Evolutionary conservation across 2,888 invertebrate genomes (phyloP), one percentile per base, ranked within the genome.

Genomic region (Eilema caniola): DNA sequence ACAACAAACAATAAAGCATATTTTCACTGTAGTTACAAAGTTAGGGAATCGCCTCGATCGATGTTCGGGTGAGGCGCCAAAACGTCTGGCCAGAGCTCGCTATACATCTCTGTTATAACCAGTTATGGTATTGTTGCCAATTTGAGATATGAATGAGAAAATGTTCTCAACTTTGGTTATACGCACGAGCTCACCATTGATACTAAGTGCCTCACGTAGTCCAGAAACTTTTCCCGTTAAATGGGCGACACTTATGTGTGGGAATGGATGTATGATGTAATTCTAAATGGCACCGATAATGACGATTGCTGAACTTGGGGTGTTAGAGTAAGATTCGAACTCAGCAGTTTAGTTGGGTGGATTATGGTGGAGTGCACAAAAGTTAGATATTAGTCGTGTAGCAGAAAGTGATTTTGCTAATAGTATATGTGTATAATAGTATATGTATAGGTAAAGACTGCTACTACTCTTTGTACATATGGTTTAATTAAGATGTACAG

Each of bases 21-120:
- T 41, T 62, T 24, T 62, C 4, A 14, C 28, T 14, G 7, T 53
- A 7, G 0, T 28, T 25, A 62, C 41, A 20, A 53, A 41, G 63
- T 63, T 23, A 28, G 37, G 11, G 20, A 57, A 16, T n/a, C 0
- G 75, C 79, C 80, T 83, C 76, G 69, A 79, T 82, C 78, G 81
- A 83, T 85, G 79, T 67, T 69, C 76, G 80, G 74, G 80, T 67
- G 60, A 61, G 88, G 85, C 88, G 88, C 86, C 88, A 70, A 72
- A 74, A 73, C 62, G 87, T 88, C 87, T 86, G 79, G 70, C 63
- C 69, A 24, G 67, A 69, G 74, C 69, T 65, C 37, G 31, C 60
- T 73, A 74, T 83, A 81, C 60, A 80, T 84, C 79, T 78, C 71
- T 65, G 76, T 83, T 82, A 83, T 77, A 76, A 76, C 67, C 41